Percentiles rank a stretch among this genome's conserved stretches.
Conservation (phyloP, 2,797 vertebrate genomes). For the Coregonus ussuriensis region DNA sequence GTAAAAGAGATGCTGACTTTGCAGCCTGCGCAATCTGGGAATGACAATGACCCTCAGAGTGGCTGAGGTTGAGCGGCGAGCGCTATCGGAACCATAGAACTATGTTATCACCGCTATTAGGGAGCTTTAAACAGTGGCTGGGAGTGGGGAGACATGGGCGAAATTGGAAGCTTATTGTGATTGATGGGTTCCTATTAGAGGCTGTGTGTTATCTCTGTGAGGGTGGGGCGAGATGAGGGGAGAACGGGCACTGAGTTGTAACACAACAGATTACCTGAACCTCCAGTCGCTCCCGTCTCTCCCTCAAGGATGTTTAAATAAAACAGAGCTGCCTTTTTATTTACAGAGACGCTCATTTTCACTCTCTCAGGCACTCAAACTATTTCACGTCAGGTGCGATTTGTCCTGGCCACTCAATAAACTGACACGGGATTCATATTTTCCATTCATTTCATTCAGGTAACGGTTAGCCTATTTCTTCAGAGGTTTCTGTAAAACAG, state of each 20-base stretch:
- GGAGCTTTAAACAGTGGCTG: slow-evolving; percentile 81
- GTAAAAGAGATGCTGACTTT: slow-evolving; percentile 84
- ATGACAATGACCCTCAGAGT: slow-evolving; percentile 80
- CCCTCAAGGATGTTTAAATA: slow-evolving; percentile 90
- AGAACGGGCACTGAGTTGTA: slow-evolving; percentile 89
- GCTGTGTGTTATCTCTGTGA: slow-evolving; percentile 57
- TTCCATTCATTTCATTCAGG: slow-evolving; percentile 65
- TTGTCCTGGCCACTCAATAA: slow-evolving; percentile 85
- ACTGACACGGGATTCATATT: slow-evolving; percentile 88
- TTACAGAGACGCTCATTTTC: slow-evolving; percentile 78
- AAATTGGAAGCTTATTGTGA: slow-evolving; percentile 91
- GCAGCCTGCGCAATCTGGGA: slow-evolving; percentile 66
- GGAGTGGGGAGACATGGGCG: slow-evolving; percentile 79
- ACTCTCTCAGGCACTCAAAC: slow-evolving; percentile 74
- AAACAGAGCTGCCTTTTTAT: slow-evolving; percentile 70
- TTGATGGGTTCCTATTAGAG: slow-evolving; percentile 92
- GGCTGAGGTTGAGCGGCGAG: slow-evolving; percentile 71
- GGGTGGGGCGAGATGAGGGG: slow-evolving; percentile 44
- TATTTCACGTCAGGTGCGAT: slow-evolving; percentile 88
- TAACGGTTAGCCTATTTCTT: slow-evolving; percentile 12
- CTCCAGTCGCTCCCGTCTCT: slow-evolving; percentile 70
- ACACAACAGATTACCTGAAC: slow-evolving; percentile 93
- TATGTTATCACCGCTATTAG: slow-evolving; percentile 90
- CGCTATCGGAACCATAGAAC: slow-evolving; percentile 80
- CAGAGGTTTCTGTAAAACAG: slow-evolving; percentile 13